phyloP scores from a whole-genome alignment of 2,797 vertebrate species.

The Crenichthys baileyi region DNA sequence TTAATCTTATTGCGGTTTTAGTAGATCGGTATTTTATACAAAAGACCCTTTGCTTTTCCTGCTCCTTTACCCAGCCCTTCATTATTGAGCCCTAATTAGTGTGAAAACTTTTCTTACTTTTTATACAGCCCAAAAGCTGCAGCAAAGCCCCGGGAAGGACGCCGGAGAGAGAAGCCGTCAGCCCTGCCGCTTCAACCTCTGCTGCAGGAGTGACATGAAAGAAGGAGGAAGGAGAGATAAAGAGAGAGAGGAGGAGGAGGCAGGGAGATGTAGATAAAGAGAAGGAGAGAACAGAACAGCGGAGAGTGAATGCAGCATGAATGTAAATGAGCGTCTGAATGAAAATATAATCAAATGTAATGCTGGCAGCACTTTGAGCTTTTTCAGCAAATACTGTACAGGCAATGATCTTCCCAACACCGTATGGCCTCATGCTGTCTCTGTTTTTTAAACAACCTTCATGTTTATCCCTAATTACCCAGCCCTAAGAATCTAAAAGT shows the following conservation, averaged over 20 bases:
- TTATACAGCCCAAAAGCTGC: constrained; percentile 73
- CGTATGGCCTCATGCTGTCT: background rate
- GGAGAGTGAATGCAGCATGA: constrained; percentile 48
- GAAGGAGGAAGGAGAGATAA: constrained; percentile 35
- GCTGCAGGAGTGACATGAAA: constrained; percentile 58
- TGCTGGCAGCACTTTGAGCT: constrained; percentile 51
- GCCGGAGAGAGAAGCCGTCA: constrained; percentile 56
- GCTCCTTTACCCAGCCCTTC: constrained; percentile 48
- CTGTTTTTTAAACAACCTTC: background rate
- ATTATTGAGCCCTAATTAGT: constrained; percentile 70
- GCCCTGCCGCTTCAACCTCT: constrained; percentile 46
- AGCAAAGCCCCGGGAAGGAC: constrained; percentile 45
- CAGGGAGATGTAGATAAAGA: constrained; percentile 22
- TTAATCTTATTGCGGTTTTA: too few relatives aligned
- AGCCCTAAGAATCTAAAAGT: background rate
- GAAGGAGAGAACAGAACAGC: constrained; percentile 37
- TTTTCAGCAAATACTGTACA: constrained; percentile 36
- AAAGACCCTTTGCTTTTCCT: constrained; percentile 64
- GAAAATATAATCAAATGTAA: constrained; percentile 54
- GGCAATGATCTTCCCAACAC: constrained; percentile 1
- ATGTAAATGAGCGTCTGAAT: constrained; percentile 63
- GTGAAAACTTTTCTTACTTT: constrained; percentile 68
- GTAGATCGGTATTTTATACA: too few relatives aligned
- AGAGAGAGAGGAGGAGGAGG: constrained; percentile 7
- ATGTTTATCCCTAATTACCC: background rate